A percentile compares a stretch with the other conserved stretches of the same genome.
These are phyloP conservation scores for Anser brachyrhynchus DNA, from an alignment of 2,113 vertebrate genomes.

Conservation along the genomic window DNA sequence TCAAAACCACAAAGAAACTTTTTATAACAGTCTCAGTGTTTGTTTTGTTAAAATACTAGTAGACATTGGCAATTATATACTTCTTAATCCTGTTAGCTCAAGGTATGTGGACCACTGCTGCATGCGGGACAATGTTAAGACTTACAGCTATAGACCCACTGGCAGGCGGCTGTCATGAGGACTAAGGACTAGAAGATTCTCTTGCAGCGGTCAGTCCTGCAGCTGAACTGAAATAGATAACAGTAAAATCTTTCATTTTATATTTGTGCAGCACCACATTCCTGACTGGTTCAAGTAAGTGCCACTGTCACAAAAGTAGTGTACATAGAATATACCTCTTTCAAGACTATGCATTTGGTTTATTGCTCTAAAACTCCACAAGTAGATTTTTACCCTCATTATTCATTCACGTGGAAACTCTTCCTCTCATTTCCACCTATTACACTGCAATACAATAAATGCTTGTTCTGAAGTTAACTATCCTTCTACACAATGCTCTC, in stretches of 20 bases:
- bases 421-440: neutral
- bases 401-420: neutral
- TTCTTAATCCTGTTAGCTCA: neutral
- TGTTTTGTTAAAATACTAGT: neutral
- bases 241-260: neutral
- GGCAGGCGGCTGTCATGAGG: neutral
- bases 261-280: neutral
- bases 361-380: neutral
- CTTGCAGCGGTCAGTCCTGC: neutral
- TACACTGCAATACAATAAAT: neutral
- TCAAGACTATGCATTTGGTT: neutral
- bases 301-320: neutral
- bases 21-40: neutral
- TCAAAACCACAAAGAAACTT: neutral
- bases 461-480: neutral
- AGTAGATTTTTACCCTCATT: neutral
- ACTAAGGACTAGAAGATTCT: neutral
- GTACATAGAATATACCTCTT: neutral
- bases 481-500: neutral
- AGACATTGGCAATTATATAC: neutral
- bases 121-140: neutral
- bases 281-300: neutral
- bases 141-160: neutral
- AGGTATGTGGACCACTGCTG: neutral
- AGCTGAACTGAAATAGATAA: neutral